These are phyloP conservation scores for Phycodurus eques DNA, from an alignment of 2,113 vertebrate species.

Conservation along the genomic window DNA sequence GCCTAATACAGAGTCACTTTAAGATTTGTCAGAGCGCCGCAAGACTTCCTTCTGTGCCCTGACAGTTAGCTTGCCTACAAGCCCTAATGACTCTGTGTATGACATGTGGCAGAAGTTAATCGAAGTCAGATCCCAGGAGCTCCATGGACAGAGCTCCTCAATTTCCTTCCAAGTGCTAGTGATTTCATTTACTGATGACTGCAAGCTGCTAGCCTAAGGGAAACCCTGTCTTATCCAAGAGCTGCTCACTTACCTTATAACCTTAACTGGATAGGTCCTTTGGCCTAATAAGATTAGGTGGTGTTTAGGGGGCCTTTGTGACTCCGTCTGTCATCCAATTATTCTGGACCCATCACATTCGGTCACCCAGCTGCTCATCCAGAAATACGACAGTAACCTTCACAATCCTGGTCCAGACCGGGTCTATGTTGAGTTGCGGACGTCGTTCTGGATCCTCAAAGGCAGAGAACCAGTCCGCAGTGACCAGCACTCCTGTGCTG, in stretches of 20 bases:
- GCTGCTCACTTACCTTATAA: neutral
- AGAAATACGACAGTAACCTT: neutral
- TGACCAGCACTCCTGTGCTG: neutral
- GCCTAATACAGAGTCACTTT: neutral
- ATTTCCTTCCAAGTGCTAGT: neutral
- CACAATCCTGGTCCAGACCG: neutral
- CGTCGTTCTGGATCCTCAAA: neutral
- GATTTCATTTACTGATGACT: neutral
- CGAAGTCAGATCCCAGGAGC: neutral
- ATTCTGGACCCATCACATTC: neutral
- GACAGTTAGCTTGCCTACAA: neutral
- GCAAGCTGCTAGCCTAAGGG: neutral
- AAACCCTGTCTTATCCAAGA: neutral
- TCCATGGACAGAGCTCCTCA: neutral
- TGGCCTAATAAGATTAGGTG: neutral
- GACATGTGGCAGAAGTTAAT: neutral
- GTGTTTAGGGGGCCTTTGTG: neutral
- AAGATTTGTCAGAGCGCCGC: neutral
- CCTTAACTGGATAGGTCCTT: neutral
- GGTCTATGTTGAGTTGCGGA: neutral
- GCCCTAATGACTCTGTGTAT: neutral
- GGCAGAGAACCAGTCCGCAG: neutral
- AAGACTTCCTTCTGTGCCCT: neutral
- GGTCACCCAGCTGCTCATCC: neutral
- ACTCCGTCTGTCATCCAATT: neutral